phyloP scores from a whole-genome alignment of 1,140 invertebrate genomes.

The Calycopis cecrops region DNA sequence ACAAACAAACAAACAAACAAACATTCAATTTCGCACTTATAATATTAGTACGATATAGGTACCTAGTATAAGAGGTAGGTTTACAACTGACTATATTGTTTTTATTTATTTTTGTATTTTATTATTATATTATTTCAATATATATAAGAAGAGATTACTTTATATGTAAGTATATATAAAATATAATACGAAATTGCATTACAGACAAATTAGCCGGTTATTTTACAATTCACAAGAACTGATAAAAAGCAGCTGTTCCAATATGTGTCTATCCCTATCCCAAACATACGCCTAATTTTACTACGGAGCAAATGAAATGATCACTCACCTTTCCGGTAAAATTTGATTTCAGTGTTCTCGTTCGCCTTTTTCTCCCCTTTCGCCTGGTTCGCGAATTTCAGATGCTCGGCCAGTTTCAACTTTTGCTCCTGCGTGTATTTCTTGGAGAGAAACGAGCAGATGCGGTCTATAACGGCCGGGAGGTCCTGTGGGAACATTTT shows the following conservation, averaged over 20 bases:
- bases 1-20: too few species aligned
- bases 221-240: too few species aligned
- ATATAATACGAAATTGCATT: too few species aligned
- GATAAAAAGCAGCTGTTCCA: background rate
- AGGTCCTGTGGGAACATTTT: slow-evolving; percentile 65
- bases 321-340: slow-evolving; percentile 43
- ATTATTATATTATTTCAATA: too few species aligned
- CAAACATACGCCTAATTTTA: background rate
- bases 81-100: too few species aligned
- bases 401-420: slow-evolving; percentile 69
- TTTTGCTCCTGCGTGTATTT: slow-evolving; percentile 69
- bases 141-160: too few species aligned
- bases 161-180: too few species aligned
- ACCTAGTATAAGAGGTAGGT: too few species aligned
- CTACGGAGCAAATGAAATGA: background rate
- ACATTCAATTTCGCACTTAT: too few species aligned
- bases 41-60: too few species aligned
- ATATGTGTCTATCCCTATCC: background rate
- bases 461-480: slow-evolving; percentile 71
- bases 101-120: too few species aligned
- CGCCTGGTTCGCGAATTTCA: slow-evolving; percentile 81
- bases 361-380: slow-evolving; percentile 74
- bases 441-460: slow-evolving; percentile 76
- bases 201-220: too few species aligned
- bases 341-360: slow-evolving; percentile 32